phyloP scores from a whole-genome alignment of 2,113 vertebrate genomes.

The Oreotrochilus melanogaster region DNA sequence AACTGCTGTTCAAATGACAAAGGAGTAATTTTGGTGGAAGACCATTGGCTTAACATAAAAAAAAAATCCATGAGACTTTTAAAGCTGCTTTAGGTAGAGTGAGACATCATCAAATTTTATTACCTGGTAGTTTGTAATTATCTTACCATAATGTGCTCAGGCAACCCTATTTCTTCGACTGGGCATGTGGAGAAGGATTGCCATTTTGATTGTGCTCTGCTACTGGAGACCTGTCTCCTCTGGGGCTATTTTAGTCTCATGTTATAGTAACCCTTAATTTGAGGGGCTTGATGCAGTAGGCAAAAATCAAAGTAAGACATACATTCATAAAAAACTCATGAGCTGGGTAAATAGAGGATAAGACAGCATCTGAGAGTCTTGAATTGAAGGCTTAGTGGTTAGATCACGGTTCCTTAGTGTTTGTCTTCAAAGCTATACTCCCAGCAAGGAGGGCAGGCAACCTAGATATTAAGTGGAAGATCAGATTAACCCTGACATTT shows the following conservation, averaged over 20 bases:
- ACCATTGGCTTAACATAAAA: neutral
- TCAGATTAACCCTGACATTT: conserved; percentile 70
- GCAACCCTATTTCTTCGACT: neutral
- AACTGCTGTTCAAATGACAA: neutral
- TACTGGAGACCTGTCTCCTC: neutral
- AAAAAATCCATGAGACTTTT: neutral
- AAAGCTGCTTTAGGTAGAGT: neutral
- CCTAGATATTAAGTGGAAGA: conserved; percentile 50
- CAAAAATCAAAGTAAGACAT: conserved; percentile 36
- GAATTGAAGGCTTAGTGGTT: conserved; percentile 16
- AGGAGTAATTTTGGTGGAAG: neutral
- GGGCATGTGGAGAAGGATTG: neutral
- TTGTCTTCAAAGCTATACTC: conserved; percentile 31
- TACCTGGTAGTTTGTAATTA: neutral
- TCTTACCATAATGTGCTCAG: neutral
- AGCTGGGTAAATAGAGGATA: conserved; percentile 22
- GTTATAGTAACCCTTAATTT: conserved; percentile 7
- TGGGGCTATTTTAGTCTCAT: neutral
- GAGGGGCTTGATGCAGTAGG: neutral
- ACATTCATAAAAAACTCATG: neutral
- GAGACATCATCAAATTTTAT: neutral
- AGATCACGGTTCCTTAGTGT: neutral
- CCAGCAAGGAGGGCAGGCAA: conserved; percentile 35
- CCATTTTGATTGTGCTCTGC: neutral
- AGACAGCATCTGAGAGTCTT: conserved; percentile 8